These are phyloP conservation scores for Thyatira batis DNA, from an alignment of 2,888 invertebrate species.

Conservation along the genomic window DNA sequence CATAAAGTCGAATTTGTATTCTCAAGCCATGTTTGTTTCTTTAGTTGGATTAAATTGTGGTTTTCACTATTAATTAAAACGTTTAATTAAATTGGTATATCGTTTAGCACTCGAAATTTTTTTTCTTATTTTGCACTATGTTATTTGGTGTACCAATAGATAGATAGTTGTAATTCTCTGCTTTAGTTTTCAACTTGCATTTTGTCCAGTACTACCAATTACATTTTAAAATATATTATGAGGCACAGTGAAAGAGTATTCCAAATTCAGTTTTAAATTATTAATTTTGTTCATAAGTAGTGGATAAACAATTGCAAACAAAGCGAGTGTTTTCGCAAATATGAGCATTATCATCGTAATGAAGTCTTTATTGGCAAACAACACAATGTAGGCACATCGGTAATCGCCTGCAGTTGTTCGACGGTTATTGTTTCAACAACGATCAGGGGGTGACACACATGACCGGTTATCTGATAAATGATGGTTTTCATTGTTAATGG, in stretches of 20 bases:
- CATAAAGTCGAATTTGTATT: not conserved
- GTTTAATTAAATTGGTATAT: not conserved
- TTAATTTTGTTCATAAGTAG: not conserved
- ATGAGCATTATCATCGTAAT: not conserved
- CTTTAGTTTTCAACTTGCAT: too few species aligned
- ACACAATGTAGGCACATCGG: not conserved
- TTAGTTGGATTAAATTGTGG: not conserved
- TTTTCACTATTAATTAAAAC: not conserved
- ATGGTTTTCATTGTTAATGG: conserved; percentile 35
- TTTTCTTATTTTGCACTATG: too few species aligned
- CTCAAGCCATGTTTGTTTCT: not conserved
- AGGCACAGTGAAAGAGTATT: too few species aligned
- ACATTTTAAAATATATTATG: too few species aligned
- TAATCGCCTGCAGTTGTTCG: not conserved
- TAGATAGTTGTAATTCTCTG: too few species aligned
- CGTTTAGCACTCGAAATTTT: not conserved
- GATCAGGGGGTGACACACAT: conserved; percentile 36
- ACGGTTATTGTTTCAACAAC: conserved; percentile 9
- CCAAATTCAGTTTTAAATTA: not conserved
- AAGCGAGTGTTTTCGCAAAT: not conserved
- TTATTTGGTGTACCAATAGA: too few species aligned
- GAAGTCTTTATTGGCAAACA: not conserved
- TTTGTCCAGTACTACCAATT: too few species aligned
- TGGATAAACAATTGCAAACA: not conserved
- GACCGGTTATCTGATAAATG: conserved; percentile 49